These are phyloP conservation scores for Engraulis encrasicolus DNA, from an alignment of 2,113 vertebrate species.

Conservation along the genomic window DNA sequence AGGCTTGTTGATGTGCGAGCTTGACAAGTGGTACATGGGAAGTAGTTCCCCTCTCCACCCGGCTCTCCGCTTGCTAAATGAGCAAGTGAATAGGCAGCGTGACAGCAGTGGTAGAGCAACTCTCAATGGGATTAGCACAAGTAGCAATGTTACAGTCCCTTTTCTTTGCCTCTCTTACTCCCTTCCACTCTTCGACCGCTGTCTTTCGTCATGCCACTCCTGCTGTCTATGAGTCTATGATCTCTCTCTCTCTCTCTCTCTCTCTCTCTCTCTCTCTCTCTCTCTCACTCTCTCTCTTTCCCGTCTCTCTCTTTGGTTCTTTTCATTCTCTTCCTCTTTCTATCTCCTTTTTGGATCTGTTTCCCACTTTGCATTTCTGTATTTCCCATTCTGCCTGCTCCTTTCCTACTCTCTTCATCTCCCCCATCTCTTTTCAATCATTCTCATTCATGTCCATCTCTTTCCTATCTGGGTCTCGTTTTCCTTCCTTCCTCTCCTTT, in stretches of 20 bases:
- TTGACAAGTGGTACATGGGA: background rate
- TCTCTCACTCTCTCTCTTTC: background rate
- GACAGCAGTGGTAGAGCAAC: background rate
- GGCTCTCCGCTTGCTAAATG: background rate
- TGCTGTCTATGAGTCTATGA: too few relatives aligned
- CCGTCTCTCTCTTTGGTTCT: background rate
- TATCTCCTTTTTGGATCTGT: too few relatives aligned
- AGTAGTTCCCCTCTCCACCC: background rate
- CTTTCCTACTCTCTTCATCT: too few relatives aligned
- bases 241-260: background rate
- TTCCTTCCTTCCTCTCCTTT: too few relatives aligned
- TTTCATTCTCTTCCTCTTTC: too few relatives aligned
- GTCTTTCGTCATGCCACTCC: background rate
- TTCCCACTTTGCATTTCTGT: too few relatives aligned
- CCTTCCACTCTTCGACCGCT: background rate
- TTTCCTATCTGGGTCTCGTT: too few relatives aligned
- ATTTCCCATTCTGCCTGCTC: too few relatives aligned
- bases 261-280: background rate
- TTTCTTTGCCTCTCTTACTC: slow-evolving; percentile 31
- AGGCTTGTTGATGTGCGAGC: too few relatives aligned
- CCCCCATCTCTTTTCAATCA: too few relatives aligned
- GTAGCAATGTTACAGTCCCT: slow-evolving; percentile 19
- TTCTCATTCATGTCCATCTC: too few relatives aligned
- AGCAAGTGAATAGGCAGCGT: slow-evolving; percentile 1
- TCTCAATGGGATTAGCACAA: background rate